Evolutionary conservation across 2,113 vertebrate genomes (phyloP).

Genomic region (Cebidichthys violaceus): DNA sequence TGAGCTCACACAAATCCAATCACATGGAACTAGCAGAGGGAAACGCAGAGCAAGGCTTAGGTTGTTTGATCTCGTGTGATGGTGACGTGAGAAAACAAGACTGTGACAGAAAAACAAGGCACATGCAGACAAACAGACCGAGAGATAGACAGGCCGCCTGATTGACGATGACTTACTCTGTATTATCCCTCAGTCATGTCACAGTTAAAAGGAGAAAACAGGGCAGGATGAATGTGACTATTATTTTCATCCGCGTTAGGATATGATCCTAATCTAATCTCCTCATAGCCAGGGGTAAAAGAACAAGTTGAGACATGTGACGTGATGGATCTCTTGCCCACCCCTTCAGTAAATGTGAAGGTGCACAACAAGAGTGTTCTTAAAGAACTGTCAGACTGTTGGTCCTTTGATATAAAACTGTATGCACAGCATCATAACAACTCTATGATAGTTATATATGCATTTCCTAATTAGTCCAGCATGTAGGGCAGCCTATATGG

Average conservation of each 20-base stretch:
- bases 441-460: neutral
- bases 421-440: neutral
- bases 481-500: too few species aligned
- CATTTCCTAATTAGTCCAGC: neutral
- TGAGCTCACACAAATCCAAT: neutral
- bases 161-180: conserved; percentile 30
- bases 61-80: conserved; percentile 4
- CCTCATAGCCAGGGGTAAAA: conserved; percentile 57
- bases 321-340: conserved; percentile 18
- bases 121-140: conserved; percentile 6
- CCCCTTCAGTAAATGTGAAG: conserved; percentile 4
- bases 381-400: neutral
- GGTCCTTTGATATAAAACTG: neutral
- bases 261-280: conserved; percentile 65
- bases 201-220: conserved; percentile 38
- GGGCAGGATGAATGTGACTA: conserved; percentile 51
- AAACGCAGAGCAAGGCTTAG: neutral
- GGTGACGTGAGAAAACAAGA: conserved; percentile 4
- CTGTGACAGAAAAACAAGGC: neutral
- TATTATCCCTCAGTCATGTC: conserved; percentile 40
- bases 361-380: conserved; percentile 9
- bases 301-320: conserved; percentile 35
- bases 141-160: conserved; percentile 5
- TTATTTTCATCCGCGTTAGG: conserved; percentile 53
- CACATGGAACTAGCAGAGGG: neutral